Evolutionary conservation across 2,888 invertebrate genomes (phyloP), one percentile per base, ranked within the genome.

Genomic region (Teinopalpus imperialis): DNA sequence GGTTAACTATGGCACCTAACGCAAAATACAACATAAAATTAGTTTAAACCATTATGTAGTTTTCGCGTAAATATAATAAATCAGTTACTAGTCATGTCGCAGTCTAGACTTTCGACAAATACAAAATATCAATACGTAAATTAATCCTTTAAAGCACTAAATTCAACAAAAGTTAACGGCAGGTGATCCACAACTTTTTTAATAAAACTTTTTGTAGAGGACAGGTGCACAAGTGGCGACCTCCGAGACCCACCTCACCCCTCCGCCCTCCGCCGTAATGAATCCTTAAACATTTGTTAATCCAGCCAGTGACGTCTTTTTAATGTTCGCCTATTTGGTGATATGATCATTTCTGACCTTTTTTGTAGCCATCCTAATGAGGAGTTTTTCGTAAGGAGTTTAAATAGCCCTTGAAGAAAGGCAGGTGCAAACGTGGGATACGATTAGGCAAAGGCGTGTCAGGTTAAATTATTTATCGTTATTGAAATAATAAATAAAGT

Each of bases 221-320:
- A 44, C 44, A 44, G 44, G 44, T 44, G 44, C 43, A 23, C 10
- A 16, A n/a, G 18, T 10, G 12, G 40, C 20, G 26, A 13, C 24
- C 44, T 13, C 37, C 2, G 4, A 16, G 2, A 16, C 16, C 12
- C 34, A n/a, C 12, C 21, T 12, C 34, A 24, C 24, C 30, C 10
- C 26, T 13, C 35, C 16, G 4, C n/a, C 12, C 9, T 26, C 34
- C 8, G 12, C 24, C 34, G 34, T 31, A 79, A 82, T 77, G 69
- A 79, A 66, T 54, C 62, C 61, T 69, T 74, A 72, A 81, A 70
- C 74, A 76, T 79, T 80, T 70, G 78, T 79, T 82, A 80, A 81
- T 82, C 34, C 39, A 39, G 39, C 40, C 23, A 9, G 21, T 61
- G 57, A 80, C 81, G 75, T 63, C 57, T 77, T 81, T 81, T 83